These are phyloP conservation scores for Oenanthe melanoleuca DNA, from an alignment of 2,113 vertebrate species.

Conservation along the genomic window DNA sequence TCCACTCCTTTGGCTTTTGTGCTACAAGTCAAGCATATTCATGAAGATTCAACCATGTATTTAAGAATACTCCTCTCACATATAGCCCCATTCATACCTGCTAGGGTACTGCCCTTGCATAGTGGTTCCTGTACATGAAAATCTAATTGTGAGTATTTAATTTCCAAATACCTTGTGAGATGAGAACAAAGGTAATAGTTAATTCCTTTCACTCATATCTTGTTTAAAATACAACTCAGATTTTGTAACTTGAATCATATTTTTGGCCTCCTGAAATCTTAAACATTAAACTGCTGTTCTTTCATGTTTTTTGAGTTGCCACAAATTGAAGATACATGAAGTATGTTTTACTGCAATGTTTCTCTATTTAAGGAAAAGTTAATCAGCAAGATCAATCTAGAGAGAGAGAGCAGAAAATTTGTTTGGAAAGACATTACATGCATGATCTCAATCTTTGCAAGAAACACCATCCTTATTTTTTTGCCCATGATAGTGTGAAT, in stretches of 20 bases:
- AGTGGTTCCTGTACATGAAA: not conserved
- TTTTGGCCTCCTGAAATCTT: not conserved
- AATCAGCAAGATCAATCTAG: not conserved
- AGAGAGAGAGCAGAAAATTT: not conserved
- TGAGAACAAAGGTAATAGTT: not conserved
- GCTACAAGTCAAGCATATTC: not conserved
- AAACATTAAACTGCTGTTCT: not conserved
- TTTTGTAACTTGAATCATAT: not conserved
- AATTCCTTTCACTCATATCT: not conserved
- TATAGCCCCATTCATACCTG: not conserved
- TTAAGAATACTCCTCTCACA: not conserved
- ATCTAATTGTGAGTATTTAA: not conserved
- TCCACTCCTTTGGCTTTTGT: not conserved
- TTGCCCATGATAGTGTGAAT: not conserved
- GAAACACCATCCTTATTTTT: not conserved
- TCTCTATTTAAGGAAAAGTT: not conserved
- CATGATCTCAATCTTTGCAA: not conserved
- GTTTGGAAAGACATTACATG: not conserved
- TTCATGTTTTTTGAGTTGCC: not conserved
- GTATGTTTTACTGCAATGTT: not conserved
- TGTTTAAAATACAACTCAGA: not conserved
- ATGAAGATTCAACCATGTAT: not conserved
- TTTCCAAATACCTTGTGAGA: not conserved
- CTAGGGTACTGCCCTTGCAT: not conserved
- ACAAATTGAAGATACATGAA: not conserved